Conservation (phyloP, 2,888 invertebrate genomes). For the Lypha dubia region DNA sequence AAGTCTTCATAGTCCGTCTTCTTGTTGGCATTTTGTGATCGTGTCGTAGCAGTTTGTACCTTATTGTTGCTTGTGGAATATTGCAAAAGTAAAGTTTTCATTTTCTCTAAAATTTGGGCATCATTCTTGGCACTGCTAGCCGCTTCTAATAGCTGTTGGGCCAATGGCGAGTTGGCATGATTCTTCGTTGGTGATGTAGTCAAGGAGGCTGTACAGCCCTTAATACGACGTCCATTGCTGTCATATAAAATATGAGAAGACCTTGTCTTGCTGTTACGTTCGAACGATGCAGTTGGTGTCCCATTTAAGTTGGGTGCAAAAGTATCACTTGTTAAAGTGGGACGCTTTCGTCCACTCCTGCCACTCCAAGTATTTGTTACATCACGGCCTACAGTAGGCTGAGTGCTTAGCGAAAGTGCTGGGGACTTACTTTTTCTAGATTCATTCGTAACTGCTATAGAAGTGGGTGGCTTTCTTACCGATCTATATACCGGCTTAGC, state of each 20-base stretch:
- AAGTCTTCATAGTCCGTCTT: constrained; percentile 86
- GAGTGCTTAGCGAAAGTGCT: constrained; percentile 49
- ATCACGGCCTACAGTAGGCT: constrained; percentile 82
- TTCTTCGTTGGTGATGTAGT: constrained; percentile 84
- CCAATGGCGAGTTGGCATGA: constrained; percentile 87
- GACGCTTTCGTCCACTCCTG: constrained; percentile 84
- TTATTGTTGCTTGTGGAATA: constrained; percentile 83
- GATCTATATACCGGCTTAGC: constrained; percentile 83
- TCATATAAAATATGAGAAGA: constrained; percentile 83
- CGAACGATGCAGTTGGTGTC: constrained; percentile 81
- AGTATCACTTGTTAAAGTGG: constrained; percentile 86
- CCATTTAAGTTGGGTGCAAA: constrained; percentile 83
- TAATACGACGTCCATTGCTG: constrained; percentile 84
- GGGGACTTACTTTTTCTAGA: constrained; percentile 67
- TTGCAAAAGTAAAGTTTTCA: constrained; percentile 88
- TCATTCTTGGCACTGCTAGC: constrained; percentile 90
- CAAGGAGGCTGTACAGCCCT: constrained; percentile 80
- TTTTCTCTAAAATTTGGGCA: constrained; percentile 88
- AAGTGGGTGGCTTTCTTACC: constrained; percentile 82
- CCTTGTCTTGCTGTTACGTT: constrained; percentile 83
- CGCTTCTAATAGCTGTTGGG: constrained; percentile 88
- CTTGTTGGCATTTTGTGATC: constrained; percentile 64
- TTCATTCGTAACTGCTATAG: constrained; percentile 72
- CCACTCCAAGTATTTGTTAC: constrained; percentile 91
- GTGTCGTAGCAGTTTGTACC: constrained; percentile 72